phyloP scores from a whole-genome alignment of 2,888 invertebrate genomes.

The Podabrus alpinus region DNA sequence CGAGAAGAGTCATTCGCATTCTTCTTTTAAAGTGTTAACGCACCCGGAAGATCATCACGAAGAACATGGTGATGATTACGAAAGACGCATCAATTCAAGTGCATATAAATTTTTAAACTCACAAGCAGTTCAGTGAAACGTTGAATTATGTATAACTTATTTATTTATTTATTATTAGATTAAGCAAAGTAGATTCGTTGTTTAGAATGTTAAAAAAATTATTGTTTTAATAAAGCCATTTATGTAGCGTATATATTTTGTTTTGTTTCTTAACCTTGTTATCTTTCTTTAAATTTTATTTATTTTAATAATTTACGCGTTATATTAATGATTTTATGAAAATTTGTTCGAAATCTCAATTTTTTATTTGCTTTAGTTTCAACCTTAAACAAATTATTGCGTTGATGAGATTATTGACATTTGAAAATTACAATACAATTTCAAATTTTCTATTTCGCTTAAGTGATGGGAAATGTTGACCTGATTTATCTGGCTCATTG shows the following conservation, averaged over 20 bases:
- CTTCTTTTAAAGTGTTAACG: constrained; percentile 69
- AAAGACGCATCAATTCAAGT: constrained; percentile 33
- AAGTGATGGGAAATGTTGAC: not conserved
- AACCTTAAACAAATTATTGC: not conserved
- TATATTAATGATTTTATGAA: not conserved
- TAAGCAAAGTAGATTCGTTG: not conserved
- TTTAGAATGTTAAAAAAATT: not conserved
- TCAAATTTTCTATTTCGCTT: not conserved
- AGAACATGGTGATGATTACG: constrained; percentile 48
- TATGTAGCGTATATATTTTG: not conserved
- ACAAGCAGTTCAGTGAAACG: not conserved
- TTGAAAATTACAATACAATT: not conserved
- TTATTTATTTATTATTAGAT: not conserved
- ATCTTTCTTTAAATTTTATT: too few relatives aligned
- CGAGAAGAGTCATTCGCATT: constrained; percentile 65
- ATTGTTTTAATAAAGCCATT: not conserved
- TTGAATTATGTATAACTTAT: constrained; percentile 1
- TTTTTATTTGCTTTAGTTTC: not conserved
- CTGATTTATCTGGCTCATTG: not conserved
- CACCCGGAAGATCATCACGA: constrained; percentile 60
- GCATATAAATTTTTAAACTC: constrained; percentile 28
- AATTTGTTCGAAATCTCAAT: not conserved
- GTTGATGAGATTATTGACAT: not conserved
- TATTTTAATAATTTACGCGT: too few relatives aligned
- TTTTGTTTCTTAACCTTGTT: not conserved